These are phyloP conservation scores for Drosophila mulleri DNA, from an alignment of 2,888 invertebrate species.

Conservation along the genomic window DNA sequence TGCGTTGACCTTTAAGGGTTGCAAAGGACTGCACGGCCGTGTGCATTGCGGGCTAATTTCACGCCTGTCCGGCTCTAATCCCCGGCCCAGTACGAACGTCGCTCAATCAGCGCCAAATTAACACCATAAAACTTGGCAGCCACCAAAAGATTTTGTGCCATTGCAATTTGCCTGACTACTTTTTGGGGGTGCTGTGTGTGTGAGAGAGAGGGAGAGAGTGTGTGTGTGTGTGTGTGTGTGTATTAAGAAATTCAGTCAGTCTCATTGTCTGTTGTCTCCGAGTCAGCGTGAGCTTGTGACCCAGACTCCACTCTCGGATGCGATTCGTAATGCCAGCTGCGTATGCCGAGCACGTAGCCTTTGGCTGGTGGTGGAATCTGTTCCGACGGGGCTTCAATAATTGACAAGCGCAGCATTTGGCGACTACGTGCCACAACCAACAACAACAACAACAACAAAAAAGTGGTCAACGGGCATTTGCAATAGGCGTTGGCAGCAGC, in stretches of 20 bases:
- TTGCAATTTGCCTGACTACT: conserved; percentile 30
- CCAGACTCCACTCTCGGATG: conserved; percentile 12
- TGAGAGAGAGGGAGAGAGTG: background rate
- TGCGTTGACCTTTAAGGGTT: conserved; percentile 47
- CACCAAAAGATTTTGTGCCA: conserved; percentile 46
- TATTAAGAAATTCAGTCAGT: conserved; percentile 19
- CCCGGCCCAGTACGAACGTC: conserved; percentile 50
- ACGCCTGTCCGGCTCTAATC: conserved; percentile 60
- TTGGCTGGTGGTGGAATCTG: conserved; percentile 59
- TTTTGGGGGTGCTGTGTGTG: conserved; percentile 1
- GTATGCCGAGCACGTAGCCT: conserved; percentile 67
- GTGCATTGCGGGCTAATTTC: conserved; percentile 57
- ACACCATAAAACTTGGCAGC: conserved; percentile 74
- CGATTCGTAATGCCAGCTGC: conserved; percentile 46
- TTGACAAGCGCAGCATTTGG: conserved; percentile 65
- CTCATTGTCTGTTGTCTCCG: conserved; percentile 18
- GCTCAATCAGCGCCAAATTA: conserved; percentile 78
- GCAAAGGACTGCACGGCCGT: conserved; percentile 20
- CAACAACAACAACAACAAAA: background rate
- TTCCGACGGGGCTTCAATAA: conserved; percentile 63
- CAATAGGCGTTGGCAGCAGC: conserved; percentile 15
- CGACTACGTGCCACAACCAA: conserved; percentile 60
- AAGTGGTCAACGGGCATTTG: conserved; percentile 14
- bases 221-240: background rate
- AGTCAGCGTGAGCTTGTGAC: conserved; percentile 8